A percentile compares a stretch with the other conserved stretches of the same genome.
Evolutionary conservation across 2,113 vertebrate species (phyloP).

Genomic region (Osmerus eperlanus): DNA sequence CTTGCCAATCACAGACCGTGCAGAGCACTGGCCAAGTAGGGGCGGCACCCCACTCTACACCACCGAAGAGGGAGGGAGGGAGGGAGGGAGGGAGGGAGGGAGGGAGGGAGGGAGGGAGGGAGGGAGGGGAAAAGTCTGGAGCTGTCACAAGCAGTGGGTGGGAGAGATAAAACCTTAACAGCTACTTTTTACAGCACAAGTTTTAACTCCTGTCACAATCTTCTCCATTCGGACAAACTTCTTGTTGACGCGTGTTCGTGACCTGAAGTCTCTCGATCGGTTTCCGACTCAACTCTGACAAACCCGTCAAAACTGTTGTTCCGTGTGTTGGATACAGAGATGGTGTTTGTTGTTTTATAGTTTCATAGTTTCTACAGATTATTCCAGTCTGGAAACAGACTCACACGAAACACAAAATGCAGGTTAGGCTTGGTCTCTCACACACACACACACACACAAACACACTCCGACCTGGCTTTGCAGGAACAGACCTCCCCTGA

Average conservation of each 20-base stretch:
- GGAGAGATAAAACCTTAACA: conserved; percentile 38
- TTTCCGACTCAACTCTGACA: background rate
- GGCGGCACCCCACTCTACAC: conserved; percentile 47
- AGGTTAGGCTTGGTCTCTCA: too few species aligned
- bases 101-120: too few species aligned
- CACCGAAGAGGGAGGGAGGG: conserved; percentile 22
- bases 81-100: too few species aligned
- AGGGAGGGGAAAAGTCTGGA: too few species aligned
- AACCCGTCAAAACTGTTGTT: background rate
- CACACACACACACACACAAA: background rate
- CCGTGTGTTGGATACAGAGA: too few species aligned
- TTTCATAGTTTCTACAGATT: too few species aligned
- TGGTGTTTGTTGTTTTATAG: background rate
- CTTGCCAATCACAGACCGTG: conserved; percentile 66
- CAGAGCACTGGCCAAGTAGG: conserved; percentile 41
- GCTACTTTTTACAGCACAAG: conserved; percentile 37
- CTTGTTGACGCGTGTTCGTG: conserved; percentile 11
- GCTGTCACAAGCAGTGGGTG: conserved; percentile 23
- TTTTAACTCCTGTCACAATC: conserved; percentile 14
- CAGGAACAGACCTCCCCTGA: conserved; percentile 40
- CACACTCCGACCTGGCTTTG: conserved; percentile 22
- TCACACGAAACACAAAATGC: too few species aligned
- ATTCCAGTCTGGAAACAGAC: too few species aligned
- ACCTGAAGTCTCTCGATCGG: background rate
- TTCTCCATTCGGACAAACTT: conserved; percentile 27